Conservation (phyloP, 2,113 vertebrate species). For the Malurus melanocephalus region DNA sequence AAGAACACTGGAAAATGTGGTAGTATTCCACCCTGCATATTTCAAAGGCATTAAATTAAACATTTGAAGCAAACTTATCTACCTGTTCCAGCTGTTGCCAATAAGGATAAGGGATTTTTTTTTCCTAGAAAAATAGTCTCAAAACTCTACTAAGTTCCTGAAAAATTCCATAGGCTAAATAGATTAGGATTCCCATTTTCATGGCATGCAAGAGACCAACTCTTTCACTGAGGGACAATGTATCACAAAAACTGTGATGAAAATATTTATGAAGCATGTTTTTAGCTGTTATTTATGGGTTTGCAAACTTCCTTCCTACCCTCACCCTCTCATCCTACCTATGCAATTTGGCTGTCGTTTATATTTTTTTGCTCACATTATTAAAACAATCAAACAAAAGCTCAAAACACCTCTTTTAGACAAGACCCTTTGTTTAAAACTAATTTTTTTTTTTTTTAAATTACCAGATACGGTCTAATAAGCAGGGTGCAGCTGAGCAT, state of each 20-base stretch:
- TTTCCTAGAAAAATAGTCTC: not conserved
- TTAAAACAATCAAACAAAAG: not conserved
- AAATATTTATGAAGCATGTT: not conserved
- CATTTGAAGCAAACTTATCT: not conserved
- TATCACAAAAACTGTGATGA: not conserved
- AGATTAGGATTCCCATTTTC: not conserved
- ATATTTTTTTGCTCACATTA: not conserved
- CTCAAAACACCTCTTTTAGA: not conserved
- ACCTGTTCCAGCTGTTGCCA: not conserved
- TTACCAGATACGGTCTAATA: not conserved
- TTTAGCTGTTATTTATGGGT: not conserved
- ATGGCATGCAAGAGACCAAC: not conserved
- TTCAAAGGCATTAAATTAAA: constrained; percentile 1
- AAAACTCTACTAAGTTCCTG: not conserved
- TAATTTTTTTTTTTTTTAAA: fast-evolving
- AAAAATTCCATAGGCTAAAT: not conserved
- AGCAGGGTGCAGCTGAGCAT: not conserved
- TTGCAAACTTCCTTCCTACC: not conserved
- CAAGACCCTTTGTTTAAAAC: not conserved
- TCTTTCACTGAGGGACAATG: not conserved
- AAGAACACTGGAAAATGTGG: not conserved
- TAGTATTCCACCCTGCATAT: not conserved
- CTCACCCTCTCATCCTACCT: not conserved
- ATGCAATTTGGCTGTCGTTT: not conserved
- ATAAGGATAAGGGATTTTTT: not conserved